Evolutionary conservation across 2,113 vertebrate genomes (phyloP).

Genomic region (Etia nguti): DNA sequence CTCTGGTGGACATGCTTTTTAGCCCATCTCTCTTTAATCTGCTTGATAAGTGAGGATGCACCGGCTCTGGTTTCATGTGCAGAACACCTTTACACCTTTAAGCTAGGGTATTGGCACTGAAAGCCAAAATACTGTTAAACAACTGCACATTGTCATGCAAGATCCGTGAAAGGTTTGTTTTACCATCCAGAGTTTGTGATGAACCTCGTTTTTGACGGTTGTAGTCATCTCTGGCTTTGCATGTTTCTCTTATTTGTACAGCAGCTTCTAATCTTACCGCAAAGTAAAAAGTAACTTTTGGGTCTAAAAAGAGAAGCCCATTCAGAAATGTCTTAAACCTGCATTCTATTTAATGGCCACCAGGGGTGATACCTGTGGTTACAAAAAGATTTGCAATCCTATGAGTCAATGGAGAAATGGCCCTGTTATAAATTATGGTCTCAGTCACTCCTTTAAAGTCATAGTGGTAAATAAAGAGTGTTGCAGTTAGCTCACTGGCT

Average conservation of each 20-base stretch:
- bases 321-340: not conserved
- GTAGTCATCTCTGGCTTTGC: not conserved
- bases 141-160: not conserved
- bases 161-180: accelerated
- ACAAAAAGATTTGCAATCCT: not conserved
- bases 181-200: not conserved
- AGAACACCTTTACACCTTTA: not conserved
- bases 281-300: not conserved
- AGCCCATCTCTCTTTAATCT: not conserved
- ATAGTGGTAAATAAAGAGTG: not conserved
- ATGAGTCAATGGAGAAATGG: not conserved
- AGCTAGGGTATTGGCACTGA: accelerated
- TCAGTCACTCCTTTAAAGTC: not conserved
- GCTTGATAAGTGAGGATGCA: not conserved
- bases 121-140: not conserved
- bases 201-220: not conserved
- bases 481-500: not conserved
- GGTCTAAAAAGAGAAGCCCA: not conserved
- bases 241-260: not conserved
- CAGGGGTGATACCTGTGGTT: not conserved
- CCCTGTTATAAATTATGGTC: not conserved
- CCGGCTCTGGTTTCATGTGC: not conserved
- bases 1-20: not conserved
- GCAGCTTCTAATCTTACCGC: accelerated
- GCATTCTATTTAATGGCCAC: not conserved